Conservation (phyloP, 2,113 vertebrate species). For the Ondatra zibethicus region DNA sequence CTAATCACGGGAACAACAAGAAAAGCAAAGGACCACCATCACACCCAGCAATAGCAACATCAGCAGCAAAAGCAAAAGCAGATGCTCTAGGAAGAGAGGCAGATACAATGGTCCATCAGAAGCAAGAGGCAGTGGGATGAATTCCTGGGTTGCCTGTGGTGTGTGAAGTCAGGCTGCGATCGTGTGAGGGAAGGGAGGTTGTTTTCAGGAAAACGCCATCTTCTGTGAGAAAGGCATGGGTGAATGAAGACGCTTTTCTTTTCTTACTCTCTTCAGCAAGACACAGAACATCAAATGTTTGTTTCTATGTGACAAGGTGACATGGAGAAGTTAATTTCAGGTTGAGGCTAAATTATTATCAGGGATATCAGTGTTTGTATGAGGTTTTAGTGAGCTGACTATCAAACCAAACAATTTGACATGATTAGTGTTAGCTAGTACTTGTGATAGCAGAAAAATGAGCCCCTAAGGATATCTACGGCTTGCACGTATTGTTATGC, state of each 20-base stretch:
- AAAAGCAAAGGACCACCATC: neutral
- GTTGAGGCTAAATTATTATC: neutral
- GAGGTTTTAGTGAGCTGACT: conserved; percentile 13
- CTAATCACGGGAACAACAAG: neutral
- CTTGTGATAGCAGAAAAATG: neutral
- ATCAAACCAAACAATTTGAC: neutral
- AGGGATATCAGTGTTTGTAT: neutral
- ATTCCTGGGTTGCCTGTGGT: neutral
- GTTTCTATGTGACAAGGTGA: neutral
- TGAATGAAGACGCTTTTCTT: conserved; percentile 39
- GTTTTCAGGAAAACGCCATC: conserved; percentile 41
- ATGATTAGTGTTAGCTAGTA: neutral
- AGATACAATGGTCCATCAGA: neutral
- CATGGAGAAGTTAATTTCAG: conserved; percentile 7
- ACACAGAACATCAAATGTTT: neutral
- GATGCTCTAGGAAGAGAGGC: neutral
- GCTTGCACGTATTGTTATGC: neutral
- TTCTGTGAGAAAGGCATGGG: neutral
- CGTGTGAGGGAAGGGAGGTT: neutral
- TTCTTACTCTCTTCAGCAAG: neutral
- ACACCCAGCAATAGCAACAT: neutral
- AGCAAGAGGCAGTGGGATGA: neutral
- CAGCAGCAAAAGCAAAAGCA: neutral
- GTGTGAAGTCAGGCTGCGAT: neutral
- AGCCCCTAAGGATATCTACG: neutral